Evolutionary conservation across 2,113 vertebrate species (phyloP).

Genomic region (Psilopogon haemacephalus): DNA sequence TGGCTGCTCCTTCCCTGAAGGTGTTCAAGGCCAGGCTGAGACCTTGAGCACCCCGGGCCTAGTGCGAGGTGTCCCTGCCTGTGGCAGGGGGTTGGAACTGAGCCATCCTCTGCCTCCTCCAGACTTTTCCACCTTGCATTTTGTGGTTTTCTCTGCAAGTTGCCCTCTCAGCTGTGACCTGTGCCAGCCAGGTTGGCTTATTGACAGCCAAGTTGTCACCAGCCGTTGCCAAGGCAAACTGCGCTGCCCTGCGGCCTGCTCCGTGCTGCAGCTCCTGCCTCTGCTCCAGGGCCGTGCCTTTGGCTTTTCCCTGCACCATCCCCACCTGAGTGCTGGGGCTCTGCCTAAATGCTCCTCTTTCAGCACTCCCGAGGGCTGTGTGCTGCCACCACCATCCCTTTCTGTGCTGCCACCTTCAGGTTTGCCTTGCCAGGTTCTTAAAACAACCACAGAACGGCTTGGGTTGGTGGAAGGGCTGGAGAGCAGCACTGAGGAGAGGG

Average conservation of each 20-base stretch:
- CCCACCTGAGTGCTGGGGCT: background rate
- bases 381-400: background rate
- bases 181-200: no score
- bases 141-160: background rate
- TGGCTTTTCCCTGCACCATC: background rate
- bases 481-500: no score
- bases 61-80: no score
- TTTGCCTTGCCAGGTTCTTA: background rate
- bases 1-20: no score
- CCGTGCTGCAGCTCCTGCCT: background rate
- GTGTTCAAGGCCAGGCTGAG: no score
- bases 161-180: background rate
- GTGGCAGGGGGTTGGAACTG: no score
- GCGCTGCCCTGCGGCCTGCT: no score
- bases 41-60: no score
- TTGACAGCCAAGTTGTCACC: no score
- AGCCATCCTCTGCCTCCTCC: background rate
- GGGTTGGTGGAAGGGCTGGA: no score
- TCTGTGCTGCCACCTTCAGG: background rate
- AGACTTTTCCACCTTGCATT: background rate
- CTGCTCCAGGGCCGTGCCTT: background rate
- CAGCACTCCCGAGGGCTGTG: accelerated
- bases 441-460: no score
- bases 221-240: no score
- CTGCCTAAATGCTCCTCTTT: background rate